Conservation (phyloP, 2,888 invertebrate genomes). For the Leptopilina myrica region DNA sequence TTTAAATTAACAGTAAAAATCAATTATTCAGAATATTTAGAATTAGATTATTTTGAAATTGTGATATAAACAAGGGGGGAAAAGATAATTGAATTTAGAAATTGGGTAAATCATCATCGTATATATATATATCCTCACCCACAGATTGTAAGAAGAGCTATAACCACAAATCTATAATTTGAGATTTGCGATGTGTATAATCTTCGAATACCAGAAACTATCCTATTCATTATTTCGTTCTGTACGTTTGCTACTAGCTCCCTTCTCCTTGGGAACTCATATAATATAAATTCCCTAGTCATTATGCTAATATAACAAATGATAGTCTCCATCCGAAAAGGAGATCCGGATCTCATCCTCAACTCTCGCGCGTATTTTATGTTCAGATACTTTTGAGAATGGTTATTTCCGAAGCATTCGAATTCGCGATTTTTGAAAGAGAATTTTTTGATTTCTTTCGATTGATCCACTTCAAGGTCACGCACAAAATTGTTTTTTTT, state of each 20-base stretch:
- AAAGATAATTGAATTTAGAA: conserved; percentile 1
- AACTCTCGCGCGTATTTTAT: conserved; percentile 19
- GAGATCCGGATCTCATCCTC: conserved; percentile 42
- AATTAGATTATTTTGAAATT: neutral
- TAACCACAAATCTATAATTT: conserved; percentile 75
- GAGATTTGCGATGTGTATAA: conserved; percentile 73
- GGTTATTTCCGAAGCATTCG: conserved; percentile 48
- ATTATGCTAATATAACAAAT: conserved; percentile 76
- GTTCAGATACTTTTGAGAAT: conserved; percentile 40
- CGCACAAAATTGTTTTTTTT: too few species aligned
- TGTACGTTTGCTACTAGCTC: conserved; percentile 74
- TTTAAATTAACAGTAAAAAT: too few species aligned
- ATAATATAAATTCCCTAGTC: conserved; percentile 73
- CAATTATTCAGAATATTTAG: too few species aligned
- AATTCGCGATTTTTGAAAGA: conserved; percentile 2
- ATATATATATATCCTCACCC: conserved; percentile 35
- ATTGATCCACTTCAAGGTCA: neutral
- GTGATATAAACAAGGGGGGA: neutral
- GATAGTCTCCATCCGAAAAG: conserved; percentile 66
- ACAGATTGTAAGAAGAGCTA: conserved; percentile 49
- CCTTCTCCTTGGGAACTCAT: conserved; percentile 60
- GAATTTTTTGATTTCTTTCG: neutral
- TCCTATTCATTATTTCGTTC: conserved; percentile 76
- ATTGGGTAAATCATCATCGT: conserved; percentile 41
- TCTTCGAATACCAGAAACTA: conserved; percentile 76